phyloP scores from a whole-genome alignment of 1,140 invertebrate species.

The Papilio dardanus region DNA sequence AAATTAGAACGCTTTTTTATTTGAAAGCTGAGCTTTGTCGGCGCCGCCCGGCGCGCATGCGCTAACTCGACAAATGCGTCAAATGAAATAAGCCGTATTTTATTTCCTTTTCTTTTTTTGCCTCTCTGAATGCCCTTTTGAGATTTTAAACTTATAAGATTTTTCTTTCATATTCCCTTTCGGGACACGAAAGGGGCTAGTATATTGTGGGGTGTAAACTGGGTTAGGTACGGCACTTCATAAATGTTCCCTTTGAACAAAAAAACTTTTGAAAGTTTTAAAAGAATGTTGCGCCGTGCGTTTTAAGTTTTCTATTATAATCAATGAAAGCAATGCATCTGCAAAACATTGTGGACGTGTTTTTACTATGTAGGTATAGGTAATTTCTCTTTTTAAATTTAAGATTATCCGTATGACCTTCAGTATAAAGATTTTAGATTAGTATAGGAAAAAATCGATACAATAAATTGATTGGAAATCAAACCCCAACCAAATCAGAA shows the following conservation, averaged over 20 bases:
- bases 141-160: constrained; percentile 49
- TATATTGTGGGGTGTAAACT: constrained; percentile 34
- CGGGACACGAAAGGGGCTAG: not conserved
- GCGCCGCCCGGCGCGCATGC: constrained; percentile 76
- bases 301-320: not conserved
- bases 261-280: constrained; percentile 17
- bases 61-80: constrained; percentile 80
- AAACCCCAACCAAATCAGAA: not conserved
- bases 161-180: constrained; percentile 34
- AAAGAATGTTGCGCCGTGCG: not conserved
- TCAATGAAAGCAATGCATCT: not conserved
- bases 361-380: too few species aligned
- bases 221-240: constrained; percentile 33
- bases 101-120: constrained; percentile 72
- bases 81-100: constrained; percentile 80
- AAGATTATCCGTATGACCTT: too few species aligned
- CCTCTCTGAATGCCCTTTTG: constrained; percentile 60
- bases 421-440: not conserved
- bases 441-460: not conserved
- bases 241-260: constrained; percentile 18
- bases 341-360: not conserved
- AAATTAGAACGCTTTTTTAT: constrained; percentile 82
- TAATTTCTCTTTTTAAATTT: too few species aligned
- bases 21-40: constrained; percentile 71
- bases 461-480: not conserved